Conservation (phyloP, 2,797 vertebrate genomes). For the Sebastes nivosus region DNA sequence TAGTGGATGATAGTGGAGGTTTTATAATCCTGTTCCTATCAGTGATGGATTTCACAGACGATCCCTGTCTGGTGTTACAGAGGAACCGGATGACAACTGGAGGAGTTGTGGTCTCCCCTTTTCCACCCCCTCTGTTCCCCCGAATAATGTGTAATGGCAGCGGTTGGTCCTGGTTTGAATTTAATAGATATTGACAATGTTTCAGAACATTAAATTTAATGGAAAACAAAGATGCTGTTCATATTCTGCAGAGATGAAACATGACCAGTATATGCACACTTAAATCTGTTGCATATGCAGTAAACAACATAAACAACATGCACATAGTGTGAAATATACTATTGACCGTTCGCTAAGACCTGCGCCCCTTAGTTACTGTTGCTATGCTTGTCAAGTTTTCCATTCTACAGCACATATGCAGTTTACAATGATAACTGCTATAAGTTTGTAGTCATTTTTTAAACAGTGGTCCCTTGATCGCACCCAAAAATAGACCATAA, state of each 20-base stretch:
- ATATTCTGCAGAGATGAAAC: neutral
- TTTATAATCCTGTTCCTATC: constrained; percentile 66
- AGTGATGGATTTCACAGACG: constrained; percentile 74
- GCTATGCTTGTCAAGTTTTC: neutral
- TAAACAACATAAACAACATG: neutral
- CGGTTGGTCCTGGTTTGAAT: constrained; percentile 35
- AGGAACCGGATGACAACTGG: constrained; percentile 52
- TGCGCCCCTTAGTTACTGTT: neutral
- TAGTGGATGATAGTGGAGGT: constrained; percentile 58
- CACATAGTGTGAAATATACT: neutral
- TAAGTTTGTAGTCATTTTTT: no score
- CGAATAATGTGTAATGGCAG: constrained; percentile 20
- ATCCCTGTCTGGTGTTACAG: constrained; percentile 49
- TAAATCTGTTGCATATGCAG: neutral
- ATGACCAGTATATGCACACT: neutral
- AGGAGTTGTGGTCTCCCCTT: constrained; percentile 41
- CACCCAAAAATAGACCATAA: neutral
- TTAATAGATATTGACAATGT: constrained; percentile 3
- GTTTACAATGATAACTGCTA: neutral
- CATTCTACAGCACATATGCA: neutral
- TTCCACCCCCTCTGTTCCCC: constrained; percentile 3
- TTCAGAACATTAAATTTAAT: constrained; percentile 37
- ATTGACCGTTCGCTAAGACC: neutral
- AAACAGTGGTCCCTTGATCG: neutral
- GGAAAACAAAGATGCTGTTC: constrained; percentile 19